Evolutionary conservation across 2,888 invertebrate genomes (phyloP), one percentile per base, ranked within the genome.

Genomic region (Reticulitermes lucifugus): DNA sequence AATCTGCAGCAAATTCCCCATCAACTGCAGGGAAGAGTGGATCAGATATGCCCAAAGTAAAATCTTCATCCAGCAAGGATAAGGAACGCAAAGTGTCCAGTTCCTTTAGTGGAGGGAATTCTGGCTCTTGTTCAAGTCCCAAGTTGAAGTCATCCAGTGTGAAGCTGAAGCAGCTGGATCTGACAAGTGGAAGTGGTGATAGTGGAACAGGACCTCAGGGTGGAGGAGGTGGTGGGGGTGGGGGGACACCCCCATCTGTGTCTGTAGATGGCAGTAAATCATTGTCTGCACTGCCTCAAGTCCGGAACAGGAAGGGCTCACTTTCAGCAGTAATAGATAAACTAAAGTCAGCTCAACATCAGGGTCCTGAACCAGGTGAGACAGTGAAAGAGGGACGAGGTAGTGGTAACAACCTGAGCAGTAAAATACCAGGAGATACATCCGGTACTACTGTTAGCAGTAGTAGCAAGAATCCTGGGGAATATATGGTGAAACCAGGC

Each of bases 401-500:
- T 83, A 51, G 85, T 80, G 84, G 86, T 51, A 88, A 35, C 90
- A 90, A 75, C 89, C 90, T 35, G 18, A 83, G 83, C n/a, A 89
- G 90, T 43, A 89, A 88, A 60, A 90, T 90, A 85, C 87, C 89
- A 0, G 88, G 87, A 29, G 91, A 91, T 79, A 70, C 70, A 21
- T 71, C 84, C 22, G 89, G 90, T 2, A 91, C 91, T 86, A 89
- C 88, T 73, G 87, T 89, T 29, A 85, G 79, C 9, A 85, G 85
- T 71, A 92, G 86, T 83, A 86, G 91, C 86, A 95, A 95, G 91
- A 95, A 95, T 89, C 95, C 95, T 51, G 90, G 90, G 0, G 97
- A 97, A 89, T 97, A 97, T 89, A 96, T 96, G 95, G 96, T 98
- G 0, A 98, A 97, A 89, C 96, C 96, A 29, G 96, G 97, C 89